These are phyloP conservation scores for Philopedon plagiatum DNA, from an alignment of 2,888 invertebrate species.

Conservation along the genomic window DNA sequence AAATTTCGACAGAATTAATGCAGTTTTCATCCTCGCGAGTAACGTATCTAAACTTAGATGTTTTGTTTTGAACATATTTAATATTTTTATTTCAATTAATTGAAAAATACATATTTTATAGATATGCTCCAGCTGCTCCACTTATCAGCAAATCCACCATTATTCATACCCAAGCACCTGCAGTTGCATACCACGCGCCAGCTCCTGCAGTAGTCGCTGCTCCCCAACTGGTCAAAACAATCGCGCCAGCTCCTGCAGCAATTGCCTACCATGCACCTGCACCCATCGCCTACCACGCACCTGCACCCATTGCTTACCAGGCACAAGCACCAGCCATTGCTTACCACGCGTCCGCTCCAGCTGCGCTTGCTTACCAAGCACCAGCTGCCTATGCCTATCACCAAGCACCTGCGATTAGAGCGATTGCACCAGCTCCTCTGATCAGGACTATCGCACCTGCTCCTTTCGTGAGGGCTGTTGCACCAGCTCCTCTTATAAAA, in stretches of 20 bases:
- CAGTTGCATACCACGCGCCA: slow-evolving; percentile 3
- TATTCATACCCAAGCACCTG: background rate
- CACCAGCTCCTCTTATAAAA: slow-evolving; percentile 58
- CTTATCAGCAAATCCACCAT: slow-evolving; percentile 9
- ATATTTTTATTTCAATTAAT: too few relatives aligned
- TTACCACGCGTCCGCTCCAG: background rate
- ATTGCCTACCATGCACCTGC: slow-evolving; percentile 12
- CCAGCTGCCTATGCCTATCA: slow-evolving; percentile 57
- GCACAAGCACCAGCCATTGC: background rate
- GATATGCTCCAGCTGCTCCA: slow-evolving; percentile 25
- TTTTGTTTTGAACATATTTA: too few relatives aligned
- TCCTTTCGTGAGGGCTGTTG: slow-evolving; percentile 53
- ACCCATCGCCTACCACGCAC: slow-evolving; percentile 21
- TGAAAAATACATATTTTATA: too few relatives aligned
- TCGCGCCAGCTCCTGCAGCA: slow-evolving; percentile 39
- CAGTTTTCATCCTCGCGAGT: too few relatives aligned
- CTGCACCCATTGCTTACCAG: slow-evolving; percentile 61
- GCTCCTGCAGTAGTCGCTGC: background rate
- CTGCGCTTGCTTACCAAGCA: slow-evolving; percentile 61
- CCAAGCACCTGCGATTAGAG: too few relatives aligned
- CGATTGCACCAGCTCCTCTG: slow-evolving; percentile 61
- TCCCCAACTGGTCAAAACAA: background rate
- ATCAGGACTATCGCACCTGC: slow-evolving; percentile 51
- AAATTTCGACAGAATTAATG: too few relatives aligned
- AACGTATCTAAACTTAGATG: too few relatives aligned